Conservation (phyloP, 2,888 invertebrate genomes). For the Labia minor region DNA sequence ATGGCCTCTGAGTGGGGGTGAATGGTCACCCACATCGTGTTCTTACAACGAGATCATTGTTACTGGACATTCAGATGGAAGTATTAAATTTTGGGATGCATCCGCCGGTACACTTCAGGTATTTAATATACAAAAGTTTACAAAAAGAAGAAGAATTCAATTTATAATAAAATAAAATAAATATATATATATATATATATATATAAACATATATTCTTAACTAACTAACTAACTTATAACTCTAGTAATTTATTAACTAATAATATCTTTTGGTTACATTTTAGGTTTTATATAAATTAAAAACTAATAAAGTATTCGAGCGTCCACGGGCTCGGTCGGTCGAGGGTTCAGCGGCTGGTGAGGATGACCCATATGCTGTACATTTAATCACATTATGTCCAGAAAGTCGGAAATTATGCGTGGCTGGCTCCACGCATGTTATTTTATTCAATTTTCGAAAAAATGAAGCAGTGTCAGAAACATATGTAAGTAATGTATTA, state of each 20-base stretch:
- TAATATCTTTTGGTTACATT: neutral
- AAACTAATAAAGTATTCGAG: constrained; percentile 87
- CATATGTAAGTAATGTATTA: constrained; percentile 51
- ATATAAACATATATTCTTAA: no score
- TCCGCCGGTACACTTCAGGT: constrained; percentile 85
- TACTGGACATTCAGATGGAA: constrained; percentile 98
- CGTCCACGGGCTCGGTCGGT: constrained; percentile 54
- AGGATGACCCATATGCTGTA: constrained; percentile 83
- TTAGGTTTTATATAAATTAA: constrained; percentile 83
- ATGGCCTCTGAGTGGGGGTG: constrained; percentile 96
- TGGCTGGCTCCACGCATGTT: constrained; percentile 89
- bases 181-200: no score
- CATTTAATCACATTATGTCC: constrained; percentile 85
- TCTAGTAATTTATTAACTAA: neutral
- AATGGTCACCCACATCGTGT: constrained; percentile 89
- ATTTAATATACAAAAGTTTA: neutral
- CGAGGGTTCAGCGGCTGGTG: constrained; percentile 40
- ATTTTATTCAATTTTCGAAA: constrained; percentile 93
- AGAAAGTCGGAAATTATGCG: constrained; percentile 78
- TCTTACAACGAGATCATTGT: constrained; percentile 97
- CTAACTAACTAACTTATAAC: no score
- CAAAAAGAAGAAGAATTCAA: no score
- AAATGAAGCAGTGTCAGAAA: constrained; percentile 72
- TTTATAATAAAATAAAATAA: no score
- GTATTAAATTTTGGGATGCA: constrained; percentile 98